These are phyloP conservation scores for Xanthostigma xanthostigma DNA, from an alignment of 2,888 invertebrate genomes.

Conservation along the genomic window DNA sequence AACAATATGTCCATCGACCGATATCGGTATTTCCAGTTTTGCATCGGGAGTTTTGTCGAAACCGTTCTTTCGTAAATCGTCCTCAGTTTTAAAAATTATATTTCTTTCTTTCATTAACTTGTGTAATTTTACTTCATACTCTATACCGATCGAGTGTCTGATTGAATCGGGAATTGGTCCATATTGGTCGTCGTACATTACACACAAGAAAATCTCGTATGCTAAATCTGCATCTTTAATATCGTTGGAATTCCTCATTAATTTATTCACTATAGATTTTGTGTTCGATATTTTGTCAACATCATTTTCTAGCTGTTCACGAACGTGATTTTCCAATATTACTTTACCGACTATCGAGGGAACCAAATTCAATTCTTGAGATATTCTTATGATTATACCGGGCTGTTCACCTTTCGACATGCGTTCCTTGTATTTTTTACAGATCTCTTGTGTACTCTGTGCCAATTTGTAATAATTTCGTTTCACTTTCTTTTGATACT, in stretches of 20 bases:
- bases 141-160: slow-evolving; percentile 65
- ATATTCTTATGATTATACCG: slow-evolving; percentile 46
- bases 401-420: slow-evolving; percentile 30
- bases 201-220: slow-evolving; percentile 61
- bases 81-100: slow-evolving; percentile 58
- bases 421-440: slow-evolving; percentile 30
- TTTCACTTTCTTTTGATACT: slow-evolving; percentile 50
- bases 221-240: slow-evolving; percentile 56
- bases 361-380: slow-evolving; percentile 33
- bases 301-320: slow-evolving; percentile 17
- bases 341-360: slow-evolving; percentile 44
- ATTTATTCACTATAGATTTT: slow-evolving; percentile 33
- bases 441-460: slow-evolving; percentile 31
- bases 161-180: slow-evolving; percentile 68
- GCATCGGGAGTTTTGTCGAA: slow-evolving; percentile 94
- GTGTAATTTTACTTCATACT: slow-evolving; percentile 67
- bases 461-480: slow-evolving; percentile 43
- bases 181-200: slow-evolving; percentile 69
- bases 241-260: slow-evolving; percentile 54
- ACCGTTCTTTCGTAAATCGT: slow-evolving; percentile 61
- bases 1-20: slow-evolving; percentile 68
- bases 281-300: slow-evolving; percentile 8
- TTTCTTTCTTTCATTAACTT: slow-evolving; percentile 40
- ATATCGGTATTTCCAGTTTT: slow-evolving; percentile 77
- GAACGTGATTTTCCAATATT: slow-evolving; percentile 37